Percentiles rank a stretch among this genome's conserved stretches.
Evolutionary conservation across 1,140 invertebrate species (phyloP).

Genomic region (Ylistrum balloti): DNA sequence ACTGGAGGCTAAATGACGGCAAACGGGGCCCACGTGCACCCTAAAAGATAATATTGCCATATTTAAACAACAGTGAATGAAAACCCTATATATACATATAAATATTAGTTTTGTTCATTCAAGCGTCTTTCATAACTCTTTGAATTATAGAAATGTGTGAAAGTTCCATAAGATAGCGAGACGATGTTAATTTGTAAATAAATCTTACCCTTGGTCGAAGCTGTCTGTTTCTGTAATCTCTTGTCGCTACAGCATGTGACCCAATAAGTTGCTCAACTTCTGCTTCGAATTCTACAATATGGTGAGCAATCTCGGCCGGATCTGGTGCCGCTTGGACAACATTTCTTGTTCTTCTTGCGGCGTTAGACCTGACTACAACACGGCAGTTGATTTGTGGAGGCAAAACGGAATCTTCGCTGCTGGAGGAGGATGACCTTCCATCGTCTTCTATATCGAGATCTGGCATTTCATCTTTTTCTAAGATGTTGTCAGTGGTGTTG

Average conservation of each 20-base stretch:
- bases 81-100: too few species aligned
- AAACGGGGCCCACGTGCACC: not conserved
- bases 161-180: too few species aligned
- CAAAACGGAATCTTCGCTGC: not conserved
- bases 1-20: too few species aligned
- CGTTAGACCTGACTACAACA: not conserved
- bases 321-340: not conserved
- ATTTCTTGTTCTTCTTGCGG: not conserved
- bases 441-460: not conserved
- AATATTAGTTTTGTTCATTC: too few species aligned
- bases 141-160: too few species aligned
- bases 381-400: not conserved
- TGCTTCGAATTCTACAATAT: not conserved
- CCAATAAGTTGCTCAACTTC: not conserved
- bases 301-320: not conserved
- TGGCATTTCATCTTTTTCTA: not conserved
- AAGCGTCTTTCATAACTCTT: too few species aligned
- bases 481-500: not conserved
- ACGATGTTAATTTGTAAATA: too few species aligned
- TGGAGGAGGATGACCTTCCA: not conserved
- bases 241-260: not conserved
- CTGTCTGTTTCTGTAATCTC: not conserved
- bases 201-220: not conserved
- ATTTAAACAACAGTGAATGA: not conserved
- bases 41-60: not conserved